Base-by-base conservation (phyloP, 2,888 invertebrate genomes). In the Amiota communis region DNA sequence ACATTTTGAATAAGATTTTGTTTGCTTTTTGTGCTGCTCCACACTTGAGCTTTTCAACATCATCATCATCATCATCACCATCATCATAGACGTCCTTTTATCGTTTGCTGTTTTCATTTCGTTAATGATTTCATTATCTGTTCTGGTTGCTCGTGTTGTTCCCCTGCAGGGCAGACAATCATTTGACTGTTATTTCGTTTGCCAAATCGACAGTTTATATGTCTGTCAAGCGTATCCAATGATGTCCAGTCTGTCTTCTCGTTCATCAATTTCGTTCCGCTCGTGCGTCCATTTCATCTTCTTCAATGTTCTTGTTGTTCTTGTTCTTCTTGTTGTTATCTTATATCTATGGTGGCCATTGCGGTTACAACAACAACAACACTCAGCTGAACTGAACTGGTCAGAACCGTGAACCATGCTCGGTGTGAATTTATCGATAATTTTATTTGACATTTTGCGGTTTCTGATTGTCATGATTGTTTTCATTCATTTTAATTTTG, bases 391-490 rank as follows among this genome's bases (percentile, higher is more conserved):
- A 36, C 71, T 71, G 53, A 3, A 36, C 36, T 36, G 36, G 8
- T 4, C 36, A 4, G 36, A 6, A 36, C 36, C 6, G 36, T 4
- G 13, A 63, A 36, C 71, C 72, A 46, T 56, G 17, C 75, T 77
- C 69, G 78, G 79, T 79, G 84, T 78, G 79, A 84, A 87, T 86
- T 87, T 87, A 87, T 87, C 87, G 87, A 84, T 87, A 84, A 87
- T 87, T 87, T 84, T 82, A 86, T 86, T 85, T 86, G 86, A 86
- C 85, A 86, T 87, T 87, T 68, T 87, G 86, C 81, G 85, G 85
- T 83, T 85, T 78, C 81, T 84, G 81, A 84, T 86, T 84, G 84
- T 85, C 86, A 83, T 86, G 86, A 85, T 87, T 87, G 83, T 84
- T 84, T 86, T 85, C 80, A 36, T 36, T 36, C 36, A 81, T 84